phyloP scores from a whole-genome alignment of 2,888 invertebrate species.

The Leistus spinibarbis region DNA sequence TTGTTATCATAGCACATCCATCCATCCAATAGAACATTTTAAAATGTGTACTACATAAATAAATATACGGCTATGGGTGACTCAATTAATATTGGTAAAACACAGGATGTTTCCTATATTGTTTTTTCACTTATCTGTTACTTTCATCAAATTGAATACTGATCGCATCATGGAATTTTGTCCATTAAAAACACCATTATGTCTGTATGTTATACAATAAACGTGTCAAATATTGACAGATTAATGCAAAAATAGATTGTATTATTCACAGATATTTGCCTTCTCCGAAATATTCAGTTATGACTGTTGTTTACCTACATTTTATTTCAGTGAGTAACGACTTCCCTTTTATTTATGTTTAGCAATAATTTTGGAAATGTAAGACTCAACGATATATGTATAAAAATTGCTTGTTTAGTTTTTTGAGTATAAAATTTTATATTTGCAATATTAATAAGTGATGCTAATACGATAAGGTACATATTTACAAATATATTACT shows the following conservation, averaged over 20 bases:
- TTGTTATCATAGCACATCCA: neutral
- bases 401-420: too few species aligned
- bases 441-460: too few species aligned
- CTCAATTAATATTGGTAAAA: conserved; percentile 18
- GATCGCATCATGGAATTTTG: neutral
- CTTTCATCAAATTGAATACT: conserved; percentile 8
- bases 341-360: too few species aligned
- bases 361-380: too few species aligned
- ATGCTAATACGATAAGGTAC: too few species aligned
- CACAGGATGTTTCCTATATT: neutral
- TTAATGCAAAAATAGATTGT: neutral
- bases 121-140: conserved; percentile 14
- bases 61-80: neutral
- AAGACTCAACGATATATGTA: too few species aligned
- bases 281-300: too few species aligned
- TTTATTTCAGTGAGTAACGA: too few species aligned
- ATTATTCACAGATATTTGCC: neutral
- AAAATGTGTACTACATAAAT: conserved; percentile 23
- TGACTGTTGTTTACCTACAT: too few species aligned
- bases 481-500: too few species aligned
- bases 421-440: too few species aligned
- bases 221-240: neutral
- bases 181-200: neutral
- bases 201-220: neutral
- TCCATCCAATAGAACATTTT: neutral